Base-by-base conservation (phyloP, 2,113 vertebrate genomes). In the Tichodroma muraria region DNA sequence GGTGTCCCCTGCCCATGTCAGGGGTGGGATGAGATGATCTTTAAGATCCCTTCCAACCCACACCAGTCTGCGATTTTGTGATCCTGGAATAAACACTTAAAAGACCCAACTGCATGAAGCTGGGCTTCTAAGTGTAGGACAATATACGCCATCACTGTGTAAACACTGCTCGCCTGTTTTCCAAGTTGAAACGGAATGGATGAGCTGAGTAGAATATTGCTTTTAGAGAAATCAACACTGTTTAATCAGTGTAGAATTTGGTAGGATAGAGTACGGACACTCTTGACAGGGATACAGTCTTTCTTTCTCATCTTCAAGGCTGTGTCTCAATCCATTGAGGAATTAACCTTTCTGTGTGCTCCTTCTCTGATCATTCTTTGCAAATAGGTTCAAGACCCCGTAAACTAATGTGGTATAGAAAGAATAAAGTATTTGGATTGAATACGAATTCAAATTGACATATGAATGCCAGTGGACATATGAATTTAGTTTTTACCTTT, bases 301-400 rank as follows among this genome's bases (percentile, higher is more conserved):
- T 89, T 65, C 42, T 54, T 93, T 80, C 37, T 92, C 49, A 80
- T 85, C 86, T 93, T 85, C 68, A 90, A 90, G 80, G 77, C 77
- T 88, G 14, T 50, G 28, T 79, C 72, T 92, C 54, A 83, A 3
- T 89, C 63, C 17, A 38, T 42, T 3, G 9, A 69, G 63, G 75
- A 92, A 64, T 88, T 85, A 80, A 90, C 35, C 56, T 94, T 63
- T 84, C 30, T 80, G 14, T 68, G 21, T 87, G 44, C 27, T 65
- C 6, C 49, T 76, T 82, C 64, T 95, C 70, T 63, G 35, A 82
- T 90, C 19, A 25, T 80, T 56, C 22, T 40, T 28, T 19, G 59
- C 70, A 92, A 83, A 75, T 54, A 59, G 47, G 21, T 30, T 90
- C 37, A 57, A 79, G 91, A 69, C 35, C 16, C 23, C 42, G 31